phyloP scores from a whole-genome alignment of 2,797 vertebrate genomes.

The Pempheris klunzingeri region DNA sequence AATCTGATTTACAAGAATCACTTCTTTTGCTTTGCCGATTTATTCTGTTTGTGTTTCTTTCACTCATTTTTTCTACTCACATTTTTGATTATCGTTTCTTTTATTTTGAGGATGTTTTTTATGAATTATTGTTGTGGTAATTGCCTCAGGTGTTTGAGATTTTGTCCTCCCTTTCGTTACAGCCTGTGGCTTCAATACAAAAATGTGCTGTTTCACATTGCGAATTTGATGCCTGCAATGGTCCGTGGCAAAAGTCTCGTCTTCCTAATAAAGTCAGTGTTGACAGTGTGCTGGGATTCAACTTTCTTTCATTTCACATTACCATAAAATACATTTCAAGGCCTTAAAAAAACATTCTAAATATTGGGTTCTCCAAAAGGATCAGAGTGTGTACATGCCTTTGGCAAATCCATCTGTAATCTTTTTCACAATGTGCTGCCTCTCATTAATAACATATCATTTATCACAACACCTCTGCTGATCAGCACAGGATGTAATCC shows the following conservation, averaged over 20 bases:
- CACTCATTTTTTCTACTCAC: not conserved
- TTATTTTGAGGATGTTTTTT: conserved; percentile 9
- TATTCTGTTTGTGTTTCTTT: not conserved
- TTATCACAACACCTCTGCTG: conserved; percentile 46
- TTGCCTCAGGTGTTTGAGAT: conserved; percentile 2
- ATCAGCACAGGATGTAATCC: conserved; percentile 27
- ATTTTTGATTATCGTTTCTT: not conserved
- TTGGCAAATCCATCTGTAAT: conserved; percentile 54
- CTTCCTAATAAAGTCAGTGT: conserved; percentile 8
- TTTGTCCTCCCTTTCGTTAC: not conserved
- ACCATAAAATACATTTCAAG: conserved; percentile 33
- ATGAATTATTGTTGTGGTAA: conserved; percentile 2
- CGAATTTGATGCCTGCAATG: conserved; percentile 11
- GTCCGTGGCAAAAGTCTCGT: conserved; percentile 9
- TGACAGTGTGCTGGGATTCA: conserved; percentile 1
- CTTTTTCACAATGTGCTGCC: conserved; percentile 39
- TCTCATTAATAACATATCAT: conserved; percentile 62
- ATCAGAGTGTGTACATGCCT: conserved; percentile 28
- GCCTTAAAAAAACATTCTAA: conserved; percentile 27
- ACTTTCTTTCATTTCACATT: conserved; percentile 28
- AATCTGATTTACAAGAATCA: not conserved
- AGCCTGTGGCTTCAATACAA: conserved; percentile 10
- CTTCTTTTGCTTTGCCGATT: not conserved
- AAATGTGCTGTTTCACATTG: conserved; percentile 25
- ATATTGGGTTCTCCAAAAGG: conserved; percentile 38